These are phyloP conservation scores for Steinernema hermaphroditum DNA, from an alignment of 2,888 invertebrate species.

Conservation along the genomic window DNA sequence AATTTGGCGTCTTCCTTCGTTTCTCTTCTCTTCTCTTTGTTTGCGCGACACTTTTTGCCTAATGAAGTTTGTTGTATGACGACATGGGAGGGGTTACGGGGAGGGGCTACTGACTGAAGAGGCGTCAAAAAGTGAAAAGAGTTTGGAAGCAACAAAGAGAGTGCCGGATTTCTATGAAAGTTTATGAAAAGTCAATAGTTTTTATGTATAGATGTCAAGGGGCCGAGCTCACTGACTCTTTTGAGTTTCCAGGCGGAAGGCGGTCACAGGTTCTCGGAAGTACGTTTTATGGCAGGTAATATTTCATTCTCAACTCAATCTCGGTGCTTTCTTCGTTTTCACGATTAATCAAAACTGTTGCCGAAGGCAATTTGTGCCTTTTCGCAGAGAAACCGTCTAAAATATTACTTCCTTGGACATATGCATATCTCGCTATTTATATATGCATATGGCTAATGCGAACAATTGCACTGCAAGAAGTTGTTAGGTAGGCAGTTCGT, in stretches of 20 bases:
- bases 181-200: constrained; percentile 27
- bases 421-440: background rate
- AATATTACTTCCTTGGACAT: constrained; percentile 14
- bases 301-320: background rate
- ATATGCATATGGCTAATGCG: constrained; percentile 19
- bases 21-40: constrained; percentile 9
- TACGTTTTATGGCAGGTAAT: background rate
- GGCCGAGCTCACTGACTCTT: background rate
- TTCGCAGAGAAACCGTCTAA: background rate
- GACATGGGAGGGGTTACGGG: background rate
- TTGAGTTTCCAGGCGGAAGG: background rate
- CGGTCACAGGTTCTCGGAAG: background rate
- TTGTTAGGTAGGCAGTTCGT: background rate
- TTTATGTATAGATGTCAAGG: constrained; percentile 6
- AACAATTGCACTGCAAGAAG: background rate
- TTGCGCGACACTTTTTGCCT: constrained; percentile 19
- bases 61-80: constrained; percentile 26
- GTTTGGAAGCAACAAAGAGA: constrained; percentile 23
- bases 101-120: background rate
- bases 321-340: background rate
- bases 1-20: background rate
- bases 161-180: constrained; percentile 24
- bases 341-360: constrained; percentile 21
- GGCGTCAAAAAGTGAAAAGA: background rate
- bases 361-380: constrained; percentile 1